Conservation (phyloP, 2,888 invertebrate genomes). For the Camptogramma bilineatum region DNA sequence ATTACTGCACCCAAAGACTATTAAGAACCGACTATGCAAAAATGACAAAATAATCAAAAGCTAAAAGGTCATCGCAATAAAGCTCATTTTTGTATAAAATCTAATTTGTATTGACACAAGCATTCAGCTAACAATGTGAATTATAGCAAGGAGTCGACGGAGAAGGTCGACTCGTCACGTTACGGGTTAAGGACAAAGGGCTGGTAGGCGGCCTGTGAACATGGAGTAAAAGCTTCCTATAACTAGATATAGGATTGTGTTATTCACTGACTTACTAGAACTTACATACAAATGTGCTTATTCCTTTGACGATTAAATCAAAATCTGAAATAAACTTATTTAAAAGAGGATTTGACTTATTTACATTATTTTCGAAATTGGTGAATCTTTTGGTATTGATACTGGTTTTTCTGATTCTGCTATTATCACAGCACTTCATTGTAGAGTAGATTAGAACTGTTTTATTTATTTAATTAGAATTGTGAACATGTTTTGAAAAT, state of each 20-base stretch:
- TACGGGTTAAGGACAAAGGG: constrained; percentile 82
- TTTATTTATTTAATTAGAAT: no score
- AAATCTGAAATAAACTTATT: no score
- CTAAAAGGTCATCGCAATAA: background rate
- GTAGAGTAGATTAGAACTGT: no score
- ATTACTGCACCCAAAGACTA: background rate
- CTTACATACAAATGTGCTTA: no score
- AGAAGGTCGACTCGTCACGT: constrained; percentile 84
- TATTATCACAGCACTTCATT: no score
- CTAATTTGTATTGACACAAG: constrained; percentile 3
- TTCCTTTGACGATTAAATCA: no score
- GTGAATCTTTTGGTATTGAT: no score
- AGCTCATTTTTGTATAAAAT: background rate
- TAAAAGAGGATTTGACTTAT: no score
- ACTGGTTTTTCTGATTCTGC: no score
- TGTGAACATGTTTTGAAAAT: no score
- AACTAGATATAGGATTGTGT: constrained; percentile 1
- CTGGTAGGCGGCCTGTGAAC: constrained; percentile 28
- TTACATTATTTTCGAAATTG: no score
- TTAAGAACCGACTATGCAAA: background rate
- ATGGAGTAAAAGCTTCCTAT: constrained; percentile 3
- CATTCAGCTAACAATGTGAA: constrained; percentile 67
- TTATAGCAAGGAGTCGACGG: constrained; percentile 68
- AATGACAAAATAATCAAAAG: background rate
- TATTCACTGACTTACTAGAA: background rate